These are phyloP conservation scores for Flabesymbios commensalis DNA, from an alignment of 2,888 invertebrate species.

Conservation along the genomic window DNA sequence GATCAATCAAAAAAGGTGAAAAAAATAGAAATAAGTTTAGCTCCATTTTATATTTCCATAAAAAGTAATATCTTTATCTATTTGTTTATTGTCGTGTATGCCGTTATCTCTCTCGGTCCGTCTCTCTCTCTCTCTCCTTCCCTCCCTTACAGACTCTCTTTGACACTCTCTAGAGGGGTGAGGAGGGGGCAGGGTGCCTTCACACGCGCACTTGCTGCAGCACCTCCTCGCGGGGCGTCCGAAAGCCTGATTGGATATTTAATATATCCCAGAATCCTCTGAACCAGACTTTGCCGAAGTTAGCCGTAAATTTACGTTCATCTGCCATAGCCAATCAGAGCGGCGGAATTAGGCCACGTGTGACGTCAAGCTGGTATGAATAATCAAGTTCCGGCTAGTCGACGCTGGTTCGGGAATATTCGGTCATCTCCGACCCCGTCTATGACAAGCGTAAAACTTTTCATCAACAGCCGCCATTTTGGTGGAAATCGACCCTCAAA, in stretches of 20 bases:
- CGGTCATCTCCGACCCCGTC: constrained; percentile 66
- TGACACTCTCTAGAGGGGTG: too few species aligned
- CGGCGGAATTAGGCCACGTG: constrained; percentile 40
- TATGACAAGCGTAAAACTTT: constrained; percentile 94
- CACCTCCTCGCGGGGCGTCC: too few species aligned
- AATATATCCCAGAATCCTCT: constrained; percentile 26
- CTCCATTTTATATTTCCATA: too few species aligned
- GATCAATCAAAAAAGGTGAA: too few species aligned
- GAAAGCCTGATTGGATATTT: constrained; percentile 26
- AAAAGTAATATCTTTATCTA: too few species aligned
- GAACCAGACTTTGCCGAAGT: constrained; percentile 27
- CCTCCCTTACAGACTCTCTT: too few species aligned
- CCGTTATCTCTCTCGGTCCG: too few species aligned
- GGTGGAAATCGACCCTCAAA: constrained; percentile 79
- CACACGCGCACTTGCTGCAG: too few species aligned
- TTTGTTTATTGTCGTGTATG: too few species aligned
- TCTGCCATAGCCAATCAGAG: constrained; percentile 23
- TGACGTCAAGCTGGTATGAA: constrained; percentile 41
- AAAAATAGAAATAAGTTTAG: too few species aligned
- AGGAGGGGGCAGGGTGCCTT: too few species aligned
- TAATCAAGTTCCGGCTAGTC: constrained; percentile 51
- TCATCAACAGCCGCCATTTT: constrained; percentile 96
- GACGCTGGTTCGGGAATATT: constrained; percentile 41
- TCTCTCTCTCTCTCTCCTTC: too few species aligned
- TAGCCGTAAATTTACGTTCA: constrained; percentile 16